Evolutionary conservation across 1,140 invertebrate species (phyloP).

Genomic region (Tribolium castaneum): DNA sequence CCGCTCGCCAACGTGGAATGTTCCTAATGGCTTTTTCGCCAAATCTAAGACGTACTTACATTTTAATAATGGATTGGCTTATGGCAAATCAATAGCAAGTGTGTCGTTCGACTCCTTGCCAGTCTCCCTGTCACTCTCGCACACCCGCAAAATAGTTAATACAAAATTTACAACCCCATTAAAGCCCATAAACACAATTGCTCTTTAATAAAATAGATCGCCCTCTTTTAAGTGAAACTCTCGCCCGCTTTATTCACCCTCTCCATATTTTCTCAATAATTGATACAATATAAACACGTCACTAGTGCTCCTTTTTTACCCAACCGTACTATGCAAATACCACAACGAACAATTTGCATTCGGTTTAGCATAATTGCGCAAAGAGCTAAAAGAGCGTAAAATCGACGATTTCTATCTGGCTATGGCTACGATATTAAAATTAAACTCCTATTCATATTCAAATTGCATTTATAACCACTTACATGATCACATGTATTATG

Average conservation of each 20-base stretch:
- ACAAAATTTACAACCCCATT: slow-evolving; percentile 9
- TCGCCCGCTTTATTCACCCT: not conserved
- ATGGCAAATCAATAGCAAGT: slow-evolving; percentile 18
- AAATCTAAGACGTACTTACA: slow-evolving; percentile 43
- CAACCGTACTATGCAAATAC: slow-evolving; percentile 46
- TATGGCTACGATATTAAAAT: slow-evolving; percentile 51
- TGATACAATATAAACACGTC: slow-evolving; percentile 21
- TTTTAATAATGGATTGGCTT: slow-evolving; percentile 42
- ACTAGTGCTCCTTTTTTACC: slow-evolving; percentile 22
- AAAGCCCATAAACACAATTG: slow-evolving; percentile 6
- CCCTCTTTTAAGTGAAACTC: not conserved
- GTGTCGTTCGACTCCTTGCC: not conserved
- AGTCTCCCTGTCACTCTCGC: not conserved
- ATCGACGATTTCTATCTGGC: slow-evolving; percentile 47
- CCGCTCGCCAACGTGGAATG: slow-evolving; percentile 41
- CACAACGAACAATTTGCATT: slow-evolving; percentile 48
- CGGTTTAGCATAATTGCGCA: slow-evolving; percentile 52
- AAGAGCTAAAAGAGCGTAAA: slow-evolving; percentile 52
- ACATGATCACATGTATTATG: slow-evolving; percentile 45
- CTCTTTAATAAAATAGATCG: slow-evolving; percentile 3
- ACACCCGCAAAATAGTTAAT: not conserved
- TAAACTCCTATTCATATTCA: slow-evolving; percentile 51
- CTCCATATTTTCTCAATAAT: not conserved
- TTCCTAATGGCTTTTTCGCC: slow-evolving; percentile 42
- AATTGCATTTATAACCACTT: slow-evolving; percentile 48